phyloP scores from a whole-genome alignment of 1,140 invertebrate species.

The Holcopasites calliopsidis region DNA sequence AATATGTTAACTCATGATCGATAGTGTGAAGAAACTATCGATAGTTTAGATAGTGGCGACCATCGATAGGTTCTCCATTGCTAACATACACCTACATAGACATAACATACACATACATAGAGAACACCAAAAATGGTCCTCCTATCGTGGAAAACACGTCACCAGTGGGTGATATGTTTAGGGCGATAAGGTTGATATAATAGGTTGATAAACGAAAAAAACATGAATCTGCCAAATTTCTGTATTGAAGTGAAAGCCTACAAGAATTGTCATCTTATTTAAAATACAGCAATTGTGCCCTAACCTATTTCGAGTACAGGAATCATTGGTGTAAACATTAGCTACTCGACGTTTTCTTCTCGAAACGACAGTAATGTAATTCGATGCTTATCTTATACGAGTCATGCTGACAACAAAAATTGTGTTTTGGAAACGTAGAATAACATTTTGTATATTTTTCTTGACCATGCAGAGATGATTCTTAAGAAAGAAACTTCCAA shows the following conservation, averaged over 20 bases:
- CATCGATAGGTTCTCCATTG: too few species aligned
- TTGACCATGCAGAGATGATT: conserved; percentile 2
- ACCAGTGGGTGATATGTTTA: conserved; percentile 47
- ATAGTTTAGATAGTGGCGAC: too few species aligned
- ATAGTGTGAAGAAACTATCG: too few species aligned
- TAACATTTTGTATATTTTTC: not conserved
- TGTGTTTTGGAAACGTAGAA: not conserved
- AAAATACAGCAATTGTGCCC: conserved; percentile 4
- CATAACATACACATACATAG: conserved; percentile 22
- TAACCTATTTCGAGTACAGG: conserved; percentile 47
- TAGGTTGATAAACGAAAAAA: conserved; percentile 14
- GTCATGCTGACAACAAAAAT: not conserved
- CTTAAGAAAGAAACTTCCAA: not conserved
- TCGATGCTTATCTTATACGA: not conserved
- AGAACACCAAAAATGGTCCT: conserved; percentile 39
- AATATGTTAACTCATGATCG: too few species aligned
- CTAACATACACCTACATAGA: not conserved
- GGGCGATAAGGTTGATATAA: conserved; percentile 20
- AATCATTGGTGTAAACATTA: too few species aligned
- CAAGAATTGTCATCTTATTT: not conserved
- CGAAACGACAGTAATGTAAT: conserved; percentile 1
- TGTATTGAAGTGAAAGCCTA: not conserved
- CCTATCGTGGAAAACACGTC: conserved; percentile 37
- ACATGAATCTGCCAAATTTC: not conserved
- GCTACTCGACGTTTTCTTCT: too few species aligned